Evolutionary conservation across 2,113 vertebrate genomes (phyloP).

Genomic region (Sphyrna mokarran): DNA sequence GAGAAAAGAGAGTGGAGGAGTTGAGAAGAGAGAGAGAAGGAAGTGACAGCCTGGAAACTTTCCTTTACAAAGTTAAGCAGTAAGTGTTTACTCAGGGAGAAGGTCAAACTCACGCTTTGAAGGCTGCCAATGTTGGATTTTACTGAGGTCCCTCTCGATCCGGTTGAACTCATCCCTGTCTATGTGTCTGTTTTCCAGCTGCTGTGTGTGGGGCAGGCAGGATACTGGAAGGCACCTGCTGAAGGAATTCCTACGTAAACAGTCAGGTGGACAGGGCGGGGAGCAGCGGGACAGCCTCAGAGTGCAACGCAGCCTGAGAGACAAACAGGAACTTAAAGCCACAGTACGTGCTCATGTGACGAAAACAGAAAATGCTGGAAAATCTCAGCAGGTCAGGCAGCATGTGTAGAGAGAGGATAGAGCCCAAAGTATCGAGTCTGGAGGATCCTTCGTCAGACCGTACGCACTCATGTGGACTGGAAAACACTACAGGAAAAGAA

Average conservation of each 20-base stretch:
- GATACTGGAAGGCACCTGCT: background rate
- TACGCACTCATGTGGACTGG: background rate
- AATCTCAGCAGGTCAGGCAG: too few species aligned
- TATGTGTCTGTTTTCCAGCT: background rate
- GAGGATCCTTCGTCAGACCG: too few species aligned
- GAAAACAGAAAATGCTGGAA: too few species aligned
- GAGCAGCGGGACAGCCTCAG: background rate
- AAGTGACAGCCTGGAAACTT: background rate
- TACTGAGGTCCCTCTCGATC: background rate
- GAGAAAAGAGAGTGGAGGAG: background rate
- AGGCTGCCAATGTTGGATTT: background rate
- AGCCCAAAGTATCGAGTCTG: too few species aligned
- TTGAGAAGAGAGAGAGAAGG: background rate
- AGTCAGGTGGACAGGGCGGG: constrained; percentile 14
- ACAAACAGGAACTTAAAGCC: background rate
- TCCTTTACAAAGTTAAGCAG: background rate
- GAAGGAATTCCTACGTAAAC: background rate
- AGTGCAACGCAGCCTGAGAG: background rate
- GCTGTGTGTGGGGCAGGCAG: background rate
- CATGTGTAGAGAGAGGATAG: too few species aligned
- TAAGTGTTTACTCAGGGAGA: background rate
- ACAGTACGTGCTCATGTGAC: background rate
- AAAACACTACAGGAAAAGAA: background rate
- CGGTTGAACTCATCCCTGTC: background rate
- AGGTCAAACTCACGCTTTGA: background rate